Evolutionary conservation across 30 jellyfish, hydroid and myxozoan species (phyloP).

Genomic region (Aurelia sp.): DNA sequence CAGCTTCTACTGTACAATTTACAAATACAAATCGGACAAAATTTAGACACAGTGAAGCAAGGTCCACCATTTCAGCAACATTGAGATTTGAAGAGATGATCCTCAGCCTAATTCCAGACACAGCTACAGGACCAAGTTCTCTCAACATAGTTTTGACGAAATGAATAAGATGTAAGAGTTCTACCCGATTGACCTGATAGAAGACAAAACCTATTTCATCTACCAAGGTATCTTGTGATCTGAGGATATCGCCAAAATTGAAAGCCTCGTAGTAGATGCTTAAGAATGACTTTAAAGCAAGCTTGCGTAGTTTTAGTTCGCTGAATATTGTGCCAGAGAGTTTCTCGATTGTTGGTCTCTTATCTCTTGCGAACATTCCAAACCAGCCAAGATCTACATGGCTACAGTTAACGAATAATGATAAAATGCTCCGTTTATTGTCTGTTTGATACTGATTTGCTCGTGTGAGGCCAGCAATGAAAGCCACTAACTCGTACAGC

Average conservation of each 20-base stretch:
- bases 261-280: slow-evolving; percentile 25
- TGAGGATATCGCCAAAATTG: slow-evolving; percentile 9
- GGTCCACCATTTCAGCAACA: not conserved
- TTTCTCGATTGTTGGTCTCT: not conserved
- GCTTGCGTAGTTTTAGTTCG: not conserved
- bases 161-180: slow-evolving; percentile 10
- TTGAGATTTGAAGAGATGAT: slow-evolving; percentile 1
- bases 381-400: not conserved
- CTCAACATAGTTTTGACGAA: slow-evolving; percentile 1
- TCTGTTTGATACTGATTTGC: not conserved
- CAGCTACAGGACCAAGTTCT: slow-evolving; percentile 8
- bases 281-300: slow-evolving; percentile 11
- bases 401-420: not conserved
- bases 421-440: not conserved
- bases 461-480: slow-evolving; percentile 37
- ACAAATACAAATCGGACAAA: not conserved
- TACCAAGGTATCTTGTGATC: not conserved
- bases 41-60: slow-evolving; percentile 4
- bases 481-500: slow-evolving; percentile 19
- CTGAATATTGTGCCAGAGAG: not conserved
- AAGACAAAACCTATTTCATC: slow-evolving; percentile 6
- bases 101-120: not conserved
- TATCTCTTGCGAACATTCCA: not conserved
- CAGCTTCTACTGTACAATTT: not conserved
- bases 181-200: slow-evolving; percentile 2